A percentile compares a stretch with the other conserved stretches of the same genome.
phyloP scores from a whole-genome alignment of 1,140 invertebrate species.

The Luehdorfia chinensis region DNA sequence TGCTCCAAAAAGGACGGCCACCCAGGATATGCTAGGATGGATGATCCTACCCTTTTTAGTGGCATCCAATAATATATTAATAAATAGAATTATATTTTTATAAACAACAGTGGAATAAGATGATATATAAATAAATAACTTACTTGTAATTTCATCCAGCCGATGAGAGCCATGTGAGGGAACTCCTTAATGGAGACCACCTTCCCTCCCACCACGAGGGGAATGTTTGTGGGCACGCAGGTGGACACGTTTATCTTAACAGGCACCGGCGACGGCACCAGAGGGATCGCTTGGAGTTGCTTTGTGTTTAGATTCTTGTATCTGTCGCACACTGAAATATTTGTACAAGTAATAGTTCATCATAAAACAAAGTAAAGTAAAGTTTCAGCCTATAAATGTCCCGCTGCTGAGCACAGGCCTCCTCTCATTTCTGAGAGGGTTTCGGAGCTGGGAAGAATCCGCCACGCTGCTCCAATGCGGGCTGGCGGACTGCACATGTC shows the following conservation, averaged over 20 bases:
- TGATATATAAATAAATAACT: too few species aligned
- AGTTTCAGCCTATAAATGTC: background rate
- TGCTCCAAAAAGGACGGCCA: too few species aligned
- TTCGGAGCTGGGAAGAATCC: too few species aligned
- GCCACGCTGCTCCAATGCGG: too few species aligned
- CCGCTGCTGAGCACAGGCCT: background rate
- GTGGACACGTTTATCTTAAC: constrained; percentile 42
- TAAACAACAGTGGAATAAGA: too few species aligned
- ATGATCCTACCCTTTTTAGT: too few species aligned
- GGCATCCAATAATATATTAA: too few species aligned
- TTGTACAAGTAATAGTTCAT: background rate
- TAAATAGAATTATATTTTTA: too few species aligned
- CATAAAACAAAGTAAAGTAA: too few species aligned
- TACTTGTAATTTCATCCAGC: constrained; percentile 46
- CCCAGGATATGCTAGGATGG: too few species aligned
- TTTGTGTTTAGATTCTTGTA: constrained; percentile 43
- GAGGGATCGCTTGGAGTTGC: constrained; percentile 44
- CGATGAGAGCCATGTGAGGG: constrained; percentile 54
- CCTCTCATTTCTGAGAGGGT: too few species aligned
- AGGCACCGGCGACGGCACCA: constrained; percentile 43
- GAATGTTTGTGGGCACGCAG: constrained; percentile 37
- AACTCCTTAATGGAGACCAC: constrained; percentile 50
- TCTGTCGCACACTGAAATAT: constrained; percentile 56
- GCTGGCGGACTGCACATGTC: too few species aligned
- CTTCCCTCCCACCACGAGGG: constrained; percentile 53